Evolutionary conservation across 1,140 invertebrate genomes (phyloP).

Genomic region (Drosophila miranda): DNA sequence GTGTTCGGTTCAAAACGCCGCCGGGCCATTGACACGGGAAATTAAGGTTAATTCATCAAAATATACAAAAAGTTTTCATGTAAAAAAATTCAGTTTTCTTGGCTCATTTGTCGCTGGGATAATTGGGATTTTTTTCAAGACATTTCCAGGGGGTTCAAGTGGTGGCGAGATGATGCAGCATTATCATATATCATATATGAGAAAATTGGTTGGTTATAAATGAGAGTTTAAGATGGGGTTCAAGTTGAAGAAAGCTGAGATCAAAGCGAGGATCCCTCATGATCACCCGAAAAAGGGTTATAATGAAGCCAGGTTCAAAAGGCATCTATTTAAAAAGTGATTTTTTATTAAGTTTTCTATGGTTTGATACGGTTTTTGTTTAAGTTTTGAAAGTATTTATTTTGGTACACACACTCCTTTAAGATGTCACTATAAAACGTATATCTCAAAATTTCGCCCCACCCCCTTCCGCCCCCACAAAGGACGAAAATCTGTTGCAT

Average conservation of each 20-base stretch:
- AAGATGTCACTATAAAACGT: too few relatives aligned
- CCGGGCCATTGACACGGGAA: conserved; percentile 65
- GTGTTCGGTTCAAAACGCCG: conserved; percentile 64
- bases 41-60: conserved; percentile 75
- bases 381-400: too few relatives aligned
- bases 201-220: conserved; percentile 25
- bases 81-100: conserved; percentile 16
- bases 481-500: too few relatives aligned
- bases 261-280: neutral
- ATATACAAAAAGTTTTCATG: conserved; percentile 10
- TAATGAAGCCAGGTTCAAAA: neutral
- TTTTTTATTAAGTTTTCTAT: too few relatives aligned
- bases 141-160: conserved; percentile 26
- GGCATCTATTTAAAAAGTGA: too few relatives aligned
- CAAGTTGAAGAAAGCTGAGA: neutral
- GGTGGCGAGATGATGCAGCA: conserved; percentile 35
- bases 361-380: too few relatives aligned
- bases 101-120: conserved; percentile 53
- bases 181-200: conserved; percentile 4
- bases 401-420: too few relatives aligned
- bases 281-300: too few relatives aligned
- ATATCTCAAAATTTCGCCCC: too few relatives aligned
- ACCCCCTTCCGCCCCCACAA: too few relatives aligned
- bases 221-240: conserved; percentile 26
- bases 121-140: conserved; percentile 51